phyloP scores from a whole-genome alignment of 1,140 invertebrate genomes.

The Drosophila ananassae region DNA sequence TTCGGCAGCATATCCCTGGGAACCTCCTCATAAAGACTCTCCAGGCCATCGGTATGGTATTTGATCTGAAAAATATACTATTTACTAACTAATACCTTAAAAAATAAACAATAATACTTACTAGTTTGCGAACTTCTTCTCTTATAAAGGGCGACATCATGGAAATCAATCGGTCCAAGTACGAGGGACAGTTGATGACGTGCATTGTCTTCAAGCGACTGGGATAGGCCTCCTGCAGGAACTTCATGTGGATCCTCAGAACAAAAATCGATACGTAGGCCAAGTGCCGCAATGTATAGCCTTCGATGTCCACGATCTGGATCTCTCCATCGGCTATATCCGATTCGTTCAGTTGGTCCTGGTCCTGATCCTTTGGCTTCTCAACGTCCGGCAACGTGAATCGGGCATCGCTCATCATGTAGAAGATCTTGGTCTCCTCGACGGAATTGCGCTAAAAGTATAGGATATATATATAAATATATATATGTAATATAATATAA shows the following conservation, averaged over 20 bases:
- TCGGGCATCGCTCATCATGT: slow-evolving; percentile 88
- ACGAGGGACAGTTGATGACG: slow-evolving; percentile 87
- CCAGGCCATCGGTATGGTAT: slow-evolving; percentile 87
- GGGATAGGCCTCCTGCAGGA: slow-evolving; percentile 89
- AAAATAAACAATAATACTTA: slow-evolving; percentile 53
- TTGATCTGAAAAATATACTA: slow-evolving; percentile 83
- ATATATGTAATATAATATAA: not conserved
- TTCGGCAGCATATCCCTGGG: slow-evolving; percentile 87
- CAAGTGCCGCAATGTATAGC: slow-evolving; percentile 87
- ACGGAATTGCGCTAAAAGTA: slow-evolving; percentile 86
- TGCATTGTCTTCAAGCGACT: slow-evolving; percentile 90
- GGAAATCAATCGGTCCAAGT: slow-evolving; percentile 87
- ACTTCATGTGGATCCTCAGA: slow-evolving; percentile 81
- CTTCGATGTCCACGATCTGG: slow-evolving; percentile 88
- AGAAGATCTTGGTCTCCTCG: slow-evolving; percentile 87
- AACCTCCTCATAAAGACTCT: slow-evolving; percentile 86
- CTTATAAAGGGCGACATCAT: slow-evolving; percentile 88
- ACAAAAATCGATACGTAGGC: slow-evolving; percentile 86
- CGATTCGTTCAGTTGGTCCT: slow-evolving; percentile 7
- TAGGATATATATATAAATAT: not conserved
- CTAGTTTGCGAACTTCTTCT: slow-evolving; percentile 85
- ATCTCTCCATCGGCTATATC: slow-evolving; percentile 86
- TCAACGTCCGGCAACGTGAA: slow-evolving; percentile 84
- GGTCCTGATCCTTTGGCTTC: not conserved
- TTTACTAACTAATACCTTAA: not conserved